A percentile compares a stretch with the other conserved stretches of the same genome.
Evolutionary conservation across 2,888 invertebrate genomes (phyloP).

Genomic region (Mesorhabditis spiculigera): DNA sequence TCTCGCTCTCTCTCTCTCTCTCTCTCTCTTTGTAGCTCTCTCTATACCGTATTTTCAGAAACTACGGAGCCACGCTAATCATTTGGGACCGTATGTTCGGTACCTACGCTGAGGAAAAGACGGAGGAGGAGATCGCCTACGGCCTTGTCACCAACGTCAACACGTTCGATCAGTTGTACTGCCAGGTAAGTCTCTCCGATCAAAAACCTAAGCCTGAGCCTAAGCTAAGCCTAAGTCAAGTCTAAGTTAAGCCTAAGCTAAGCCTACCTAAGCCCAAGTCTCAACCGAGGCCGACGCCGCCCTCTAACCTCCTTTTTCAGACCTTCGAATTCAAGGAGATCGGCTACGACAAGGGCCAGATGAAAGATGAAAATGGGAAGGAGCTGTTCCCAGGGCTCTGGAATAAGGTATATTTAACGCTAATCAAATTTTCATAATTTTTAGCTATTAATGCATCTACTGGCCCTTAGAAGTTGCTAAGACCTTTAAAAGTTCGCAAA

Average conservation of each 20-base stretch:
- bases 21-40: neutral
- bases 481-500: too few relatives aligned
- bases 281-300: too few relatives aligned
- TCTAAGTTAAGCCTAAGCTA: too few relatives aligned
- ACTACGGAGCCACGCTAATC: conserved; percentile 66
- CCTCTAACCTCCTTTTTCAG: too few relatives aligned
- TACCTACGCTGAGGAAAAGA: conserved; percentile 71
- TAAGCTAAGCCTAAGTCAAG: too few relatives aligned
- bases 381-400: conserved; percentile 21
- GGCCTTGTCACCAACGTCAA: conserved; percentile 62
- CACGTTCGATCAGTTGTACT: conserved; percentile 32
- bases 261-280: too few relatives aligned
- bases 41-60: neutral
- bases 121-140: conserved; percentile 73
- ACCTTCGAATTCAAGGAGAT: conserved; percentile 71
- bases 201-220: too few relatives aligned
- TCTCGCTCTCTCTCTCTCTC: neutral
- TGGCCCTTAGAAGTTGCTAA: too few relatives aligned
- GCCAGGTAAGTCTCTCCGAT: conserved; percentile 18
- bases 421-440: too few relatives aligned
- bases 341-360: conserved; percentile 68
- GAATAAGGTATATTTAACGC: conserved; percentile 61
- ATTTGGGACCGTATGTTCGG: conserved; percentile 70
- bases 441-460: too few relatives aligned
- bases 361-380: conserved; percentile 64